phyloP scores from a whole-genome alignment of 2,888 invertebrate species.

The Drosophila planitibia region DNA sequence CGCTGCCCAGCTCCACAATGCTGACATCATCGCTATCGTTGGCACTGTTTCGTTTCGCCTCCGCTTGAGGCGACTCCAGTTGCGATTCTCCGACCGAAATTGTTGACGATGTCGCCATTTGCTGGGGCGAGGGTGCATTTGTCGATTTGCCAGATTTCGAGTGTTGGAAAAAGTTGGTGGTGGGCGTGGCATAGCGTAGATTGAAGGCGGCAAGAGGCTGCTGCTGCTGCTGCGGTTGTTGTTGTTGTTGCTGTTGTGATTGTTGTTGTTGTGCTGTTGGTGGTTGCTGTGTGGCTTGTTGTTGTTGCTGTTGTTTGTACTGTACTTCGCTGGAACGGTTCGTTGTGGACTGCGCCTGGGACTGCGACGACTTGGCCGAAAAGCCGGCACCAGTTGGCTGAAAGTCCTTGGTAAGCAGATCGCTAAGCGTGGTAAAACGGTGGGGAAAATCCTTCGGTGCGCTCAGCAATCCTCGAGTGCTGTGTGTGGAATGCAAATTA shows the following conservation, averaged over 20 bases:
- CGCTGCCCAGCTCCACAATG: constrained; percentile 64
- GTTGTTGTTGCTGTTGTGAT: constrained; percentile 54
- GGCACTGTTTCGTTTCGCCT: constrained; percentile 47
- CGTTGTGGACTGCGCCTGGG: constrained; percentile 46
- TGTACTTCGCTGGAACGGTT: constrained; percentile 66
- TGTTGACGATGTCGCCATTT: constrained; percentile 73
- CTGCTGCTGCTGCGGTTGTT: constrained; percentile 46
- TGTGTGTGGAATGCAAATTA: constrained; percentile 32
- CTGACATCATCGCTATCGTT: constrained; percentile 60
- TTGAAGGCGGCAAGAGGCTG: constrained; percentile 55
- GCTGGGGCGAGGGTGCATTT: constrained; percentile 81
- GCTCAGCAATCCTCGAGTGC: constrained; percentile 83
- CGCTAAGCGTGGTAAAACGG: constrained; percentile 84
- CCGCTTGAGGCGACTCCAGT: constrained; percentile 24
- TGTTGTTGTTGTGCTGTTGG: constrained; percentile 40
- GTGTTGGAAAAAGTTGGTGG: constrained; percentile 55
- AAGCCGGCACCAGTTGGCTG: constrained; percentile 53
- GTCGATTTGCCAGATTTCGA: constrained; percentile 62
- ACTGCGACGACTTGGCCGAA: constrained; percentile 39
- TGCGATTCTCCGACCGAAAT: constrained; percentile 41
- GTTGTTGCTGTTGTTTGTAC: constrained; percentile 66
- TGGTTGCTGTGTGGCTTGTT: constrained; percentile 42
- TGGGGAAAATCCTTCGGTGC: constrained; percentile 84
- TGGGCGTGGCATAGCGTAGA: constrained; percentile 65
- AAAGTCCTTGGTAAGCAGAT: constrained; percentile 85